These are phyloP conservation scores for Mellilla xanthometata DNA, from an alignment of 2,888 invertebrate species.

Conservation along the genomic window DNA sequence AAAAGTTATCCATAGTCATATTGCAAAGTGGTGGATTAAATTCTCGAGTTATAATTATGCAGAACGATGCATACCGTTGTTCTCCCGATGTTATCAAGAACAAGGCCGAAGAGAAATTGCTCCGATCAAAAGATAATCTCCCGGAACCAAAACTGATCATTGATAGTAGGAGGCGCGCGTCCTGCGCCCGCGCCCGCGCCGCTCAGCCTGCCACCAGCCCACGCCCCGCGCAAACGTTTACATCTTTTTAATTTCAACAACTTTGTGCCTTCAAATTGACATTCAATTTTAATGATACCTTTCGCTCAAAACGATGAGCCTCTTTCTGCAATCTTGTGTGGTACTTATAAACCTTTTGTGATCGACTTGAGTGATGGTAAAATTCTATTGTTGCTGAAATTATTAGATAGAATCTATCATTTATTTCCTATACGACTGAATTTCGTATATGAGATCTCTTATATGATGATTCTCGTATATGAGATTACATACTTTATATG, in stretches of 20 bases:
- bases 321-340: too few relatives aligned
- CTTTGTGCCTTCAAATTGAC: slow-evolving; percentile 60
- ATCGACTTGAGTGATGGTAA: too few relatives aligned
- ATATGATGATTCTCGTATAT: too few relatives aligned
- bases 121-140: slow-evolving; percentile 82
- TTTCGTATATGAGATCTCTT: too few relatives aligned
- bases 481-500: too few relatives aligned
- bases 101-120: slow-evolving; percentile 80
- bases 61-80: slow-evolving; percentile 79
- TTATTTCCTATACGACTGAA: too few relatives aligned
- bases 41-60: slow-evolving; percentile 76
- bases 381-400: too few relatives aligned
- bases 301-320: not conserved
- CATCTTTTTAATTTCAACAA: slow-evolving; percentile 63
- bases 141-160: slow-evolving; percentile 79
- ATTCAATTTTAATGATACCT: slow-evolving; percentile 54
- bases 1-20: slow-evolving; percentile 36
- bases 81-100: slow-evolving; percentile 76
- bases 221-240: slow-evolving; percentile 64
- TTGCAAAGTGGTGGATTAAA: slow-evolving; percentile 63
- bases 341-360: too few relatives aligned
- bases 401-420: too few relatives aligned
- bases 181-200: slow-evolving; percentile 57
- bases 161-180: slow-evolving; percentile 74
- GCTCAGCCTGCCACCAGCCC: slow-evolving; percentile 57